Evolutionary conservation across 2,113 vertebrate genomes (phyloP), one percentile per base, ranked within the genome.

Genomic region (Sinocyclocheilus grahami): DNA sequence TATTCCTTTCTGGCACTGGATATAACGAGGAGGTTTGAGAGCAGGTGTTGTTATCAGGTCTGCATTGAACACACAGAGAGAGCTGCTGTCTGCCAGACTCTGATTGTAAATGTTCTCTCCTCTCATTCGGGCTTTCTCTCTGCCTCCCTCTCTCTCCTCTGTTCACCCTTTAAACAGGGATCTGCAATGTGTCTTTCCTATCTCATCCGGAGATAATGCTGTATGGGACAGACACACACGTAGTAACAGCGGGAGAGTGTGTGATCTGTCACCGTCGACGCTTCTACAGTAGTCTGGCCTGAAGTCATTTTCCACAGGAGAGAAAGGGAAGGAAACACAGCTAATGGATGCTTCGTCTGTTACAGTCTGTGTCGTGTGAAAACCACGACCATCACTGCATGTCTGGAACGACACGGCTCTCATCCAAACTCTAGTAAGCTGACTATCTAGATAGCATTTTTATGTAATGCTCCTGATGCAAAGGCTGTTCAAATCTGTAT

Each of bases 1-100:
- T 27, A 48, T 24, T 46, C 42, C 42, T 76, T 14, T 48, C 5
- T 3, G 72, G 9, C 39, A 16, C 2, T 16, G 12, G 48, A 48
- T 69, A 8, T 75, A 76, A 48, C 42, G 13, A 76, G 58, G 33
- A 77, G 72, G 30, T 51, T 48, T 77, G 27, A 67, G 55, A 69
- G 86, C 63, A 60, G 82, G 48, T 78, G 27, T 46, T 79, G 74
- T 78, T 84, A 80, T 87, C 83, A 85, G 74, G 20, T 24, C 67
- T 87, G 55, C 63, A 37, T 79, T 77, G 74, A 88, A 65, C 76
- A 76, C 67, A 84, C 55, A 20, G 60, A 76, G 60, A 63, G 48
- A 55, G 33, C 60, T 46, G 27, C 82, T 87, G 13, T 75, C 62
- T 78, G 46, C 62, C 37, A 78, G 65, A 63, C 24, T 82, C 53